Conservation (phyloP, 2,113 vertebrate species). For the Hippoglossus stenolepis region DNA sequence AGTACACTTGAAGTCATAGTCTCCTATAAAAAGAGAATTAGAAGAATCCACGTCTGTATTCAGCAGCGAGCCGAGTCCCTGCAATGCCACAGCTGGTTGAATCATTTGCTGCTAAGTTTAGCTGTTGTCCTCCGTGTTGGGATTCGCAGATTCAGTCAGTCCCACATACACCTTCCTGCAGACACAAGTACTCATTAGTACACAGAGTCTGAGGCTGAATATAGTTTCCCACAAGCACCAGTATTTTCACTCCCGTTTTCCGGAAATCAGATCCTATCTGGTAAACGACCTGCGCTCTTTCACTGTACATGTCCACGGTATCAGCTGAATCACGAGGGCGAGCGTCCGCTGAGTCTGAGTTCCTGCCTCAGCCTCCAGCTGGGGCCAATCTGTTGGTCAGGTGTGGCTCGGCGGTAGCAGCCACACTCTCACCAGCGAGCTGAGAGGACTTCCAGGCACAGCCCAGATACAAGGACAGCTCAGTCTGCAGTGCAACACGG, state of each 20-base stretch:
- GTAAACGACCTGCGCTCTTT: not conserved
- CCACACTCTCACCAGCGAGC: slow-evolving; percentile 54
- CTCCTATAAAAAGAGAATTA: too few species aligned
- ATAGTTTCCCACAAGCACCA: not conserved
- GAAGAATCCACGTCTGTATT: too few species aligned
- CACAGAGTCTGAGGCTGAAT: not conserved
- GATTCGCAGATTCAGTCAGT: not conserved
- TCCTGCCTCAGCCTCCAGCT: slow-evolving; percentile 58
- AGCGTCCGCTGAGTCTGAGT: not conserved
- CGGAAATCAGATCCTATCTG: not conserved
- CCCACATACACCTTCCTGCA: not conserved
- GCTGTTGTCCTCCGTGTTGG: too few species aligned
- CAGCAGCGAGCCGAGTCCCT: too few species aligned
- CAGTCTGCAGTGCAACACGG: slow-evolving; percentile 1
- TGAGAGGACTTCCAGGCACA: slow-evolving; percentile 46
- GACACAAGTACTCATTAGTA: not conserved
- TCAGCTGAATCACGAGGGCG: not conserved
- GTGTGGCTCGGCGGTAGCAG: slow-evolving; percentile 64
- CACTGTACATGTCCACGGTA: slow-evolving; percentile 2
- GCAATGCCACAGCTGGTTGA: too few species aligned
- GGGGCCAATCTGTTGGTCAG: slow-evolving; percentile 81
- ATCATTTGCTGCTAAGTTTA: too few species aligned
- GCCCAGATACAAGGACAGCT: slow-evolving; percentile 33
- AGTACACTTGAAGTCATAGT: too few species aligned
- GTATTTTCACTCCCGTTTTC: not conserved